Evolutionary conservation across 2,888 invertebrate species (phyloP).

Genomic region (Heterodera filipjevi): DNA sequence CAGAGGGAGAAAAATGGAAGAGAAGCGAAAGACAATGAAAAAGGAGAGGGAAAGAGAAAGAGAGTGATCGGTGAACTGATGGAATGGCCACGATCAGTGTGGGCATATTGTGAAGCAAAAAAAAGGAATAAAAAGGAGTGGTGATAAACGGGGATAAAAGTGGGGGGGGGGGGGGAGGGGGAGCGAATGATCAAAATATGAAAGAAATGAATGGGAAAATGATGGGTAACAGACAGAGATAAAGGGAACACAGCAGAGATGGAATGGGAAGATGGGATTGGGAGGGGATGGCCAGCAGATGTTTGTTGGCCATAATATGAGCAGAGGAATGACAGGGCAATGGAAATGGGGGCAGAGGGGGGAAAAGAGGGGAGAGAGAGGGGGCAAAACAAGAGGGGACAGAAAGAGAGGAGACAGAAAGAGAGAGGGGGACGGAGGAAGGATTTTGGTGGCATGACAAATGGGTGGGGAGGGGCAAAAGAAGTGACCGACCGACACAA

Average conservation of each 20-base stretch:
- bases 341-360: background rate
- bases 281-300: background rate
- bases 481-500: background rate
- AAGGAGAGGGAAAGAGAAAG: too few relatives aligned
- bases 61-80: background rate
- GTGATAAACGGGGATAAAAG: background rate
- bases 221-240: slow-evolving; percentile 2
- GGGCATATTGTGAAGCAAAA: background rate
- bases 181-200: background rate
- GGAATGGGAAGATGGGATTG: background rate
- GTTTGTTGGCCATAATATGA: slow-evolving; percentile 6
- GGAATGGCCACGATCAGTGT: background rate
- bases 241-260: background rate
- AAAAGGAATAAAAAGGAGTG: background rate
- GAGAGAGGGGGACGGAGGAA: background rate
- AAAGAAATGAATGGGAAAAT: background rate
- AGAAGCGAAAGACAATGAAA: too few relatives aligned
- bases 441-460: background rate
- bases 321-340: background rate
- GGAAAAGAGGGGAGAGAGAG: too few relatives aligned
- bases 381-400: too few relatives aligned
- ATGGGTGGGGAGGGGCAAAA: background rate
- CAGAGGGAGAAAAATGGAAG: too few relatives aligned
- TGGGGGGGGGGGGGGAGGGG: background rate
- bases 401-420: too few relatives aligned